Evolutionary conservation across 2,888 invertebrate genomes (phyloP), one percentile per base, ranked within the genome.

Genomic region (Coecobrya sp.): DNA sequence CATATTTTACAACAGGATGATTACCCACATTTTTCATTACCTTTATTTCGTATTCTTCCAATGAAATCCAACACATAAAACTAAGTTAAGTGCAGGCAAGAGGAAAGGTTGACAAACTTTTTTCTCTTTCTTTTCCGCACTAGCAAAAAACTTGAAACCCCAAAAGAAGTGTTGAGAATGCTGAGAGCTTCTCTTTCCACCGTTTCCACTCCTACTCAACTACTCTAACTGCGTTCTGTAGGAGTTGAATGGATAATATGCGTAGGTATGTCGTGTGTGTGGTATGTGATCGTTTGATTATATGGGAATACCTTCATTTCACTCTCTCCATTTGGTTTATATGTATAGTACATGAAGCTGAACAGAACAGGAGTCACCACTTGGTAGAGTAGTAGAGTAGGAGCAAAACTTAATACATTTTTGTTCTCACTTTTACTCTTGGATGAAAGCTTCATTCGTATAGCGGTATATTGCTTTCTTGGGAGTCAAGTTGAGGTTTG

Each of bases 11-110:
- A 85, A 79, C 49, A 30, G 65, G 62, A 91, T 86, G 91, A 91
- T 91, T 79, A 86, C 86, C 85, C 91, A 65, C 81, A 91, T 91
- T 91, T 91, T 91, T 91, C 91, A 91, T 91, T 90, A 90, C 90
- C 90, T 90, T 52, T 85, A 86, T 84, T 73, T 84, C 84, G 73
- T 89, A 89, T 89, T 89, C 84, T n/a, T 25, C 13, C 16, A 25
- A 79, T 65, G 76, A 55, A 65, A 73, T 73, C 36, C 68, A 52
- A 49, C 59, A 91, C 86, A 81, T 84, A 84, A 76, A 85, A 90
- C 82, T 70, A 85, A 73, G 89, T 70, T 82, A 65, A 90, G 84
- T 73, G 90, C 79, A 85, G 70, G 70, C 65, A 76, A 79, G 86
- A 68, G 70, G 85, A 52, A 76, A 62, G 81, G 86, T 91, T 91